These are phyloP conservation scores for Xylota segnis DNA, from an alignment of 2,888 invertebrate genomes.

Conservation along the genomic window DNA sequence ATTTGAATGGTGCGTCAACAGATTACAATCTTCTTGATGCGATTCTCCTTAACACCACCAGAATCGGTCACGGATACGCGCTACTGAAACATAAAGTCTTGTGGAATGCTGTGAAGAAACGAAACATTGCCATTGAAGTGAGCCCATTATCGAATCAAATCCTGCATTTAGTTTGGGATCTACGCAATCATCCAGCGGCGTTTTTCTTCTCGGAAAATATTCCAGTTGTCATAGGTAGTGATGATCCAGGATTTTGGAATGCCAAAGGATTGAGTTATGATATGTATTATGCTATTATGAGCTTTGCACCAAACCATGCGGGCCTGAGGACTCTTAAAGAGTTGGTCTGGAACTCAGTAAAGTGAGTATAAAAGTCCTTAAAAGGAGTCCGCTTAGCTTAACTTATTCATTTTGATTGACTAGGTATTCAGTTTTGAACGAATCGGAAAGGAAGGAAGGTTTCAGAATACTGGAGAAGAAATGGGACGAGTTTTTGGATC, in stretches of 20 bases:
- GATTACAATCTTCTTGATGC: conserved; percentile 87
- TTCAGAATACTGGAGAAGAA: conserved; percentile 78
- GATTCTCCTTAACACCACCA: conserved; percentile 82
- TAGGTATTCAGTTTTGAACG: conserved; percentile 80
- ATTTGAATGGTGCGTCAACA: conserved; percentile 86
- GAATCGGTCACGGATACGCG: conserved; percentile 84
- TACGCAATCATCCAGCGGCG: conserved; percentile 88
- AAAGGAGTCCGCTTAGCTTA: neutral
- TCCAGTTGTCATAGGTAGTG: conserved; percentile 87
- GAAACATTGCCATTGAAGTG: conserved; percentile 82
- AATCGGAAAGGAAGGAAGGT: conserved; percentile 78
- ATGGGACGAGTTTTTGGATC: conserved; percentile 80
- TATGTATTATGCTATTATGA: conserved; percentile 89
- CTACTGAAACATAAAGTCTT: conserved; percentile 83
- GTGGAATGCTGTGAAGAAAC: conserved; percentile 81
- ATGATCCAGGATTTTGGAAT: conserved; percentile 88
- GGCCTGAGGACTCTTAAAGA: conserved; percentile 87
- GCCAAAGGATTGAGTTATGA: conserved; percentile 87
- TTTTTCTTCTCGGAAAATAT: conserved; percentile 86
- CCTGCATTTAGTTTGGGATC: conserved; percentile 86
- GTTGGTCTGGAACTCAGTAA: conserved; percentile 87
- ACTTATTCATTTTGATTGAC: neutral
- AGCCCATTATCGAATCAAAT: conserved; percentile 84
- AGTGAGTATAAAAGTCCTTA: conserved; percentile 79
- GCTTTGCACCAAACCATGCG: conserved; percentile 86